Conservation (phyloP, 2,113 vertebrate genomes). For the Progne subis region DNA sequence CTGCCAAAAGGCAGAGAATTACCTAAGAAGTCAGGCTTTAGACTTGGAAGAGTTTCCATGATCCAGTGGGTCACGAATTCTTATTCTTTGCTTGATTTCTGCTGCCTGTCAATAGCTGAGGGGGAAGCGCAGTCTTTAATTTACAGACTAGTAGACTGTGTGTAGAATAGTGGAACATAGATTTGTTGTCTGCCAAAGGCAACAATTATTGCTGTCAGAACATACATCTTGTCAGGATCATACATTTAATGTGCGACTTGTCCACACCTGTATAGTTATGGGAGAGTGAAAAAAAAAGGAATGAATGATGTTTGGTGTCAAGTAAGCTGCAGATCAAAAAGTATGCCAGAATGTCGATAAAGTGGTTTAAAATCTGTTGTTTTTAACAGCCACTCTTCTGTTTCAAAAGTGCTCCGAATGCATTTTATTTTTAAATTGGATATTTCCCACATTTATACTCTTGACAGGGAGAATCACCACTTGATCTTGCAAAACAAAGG, state of each 20-base stretch:
- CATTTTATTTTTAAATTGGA: conserved; percentile 52
- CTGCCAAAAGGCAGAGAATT: conserved; percentile 13
- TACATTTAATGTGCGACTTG: neutral
- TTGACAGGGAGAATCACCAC: conserved; percentile 90
- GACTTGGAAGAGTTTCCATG: conserved; percentile 45
- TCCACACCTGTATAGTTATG: neutral
- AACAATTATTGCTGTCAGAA: neutral
- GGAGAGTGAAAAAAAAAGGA: neutral
- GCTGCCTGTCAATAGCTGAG: conserved; percentile 67
- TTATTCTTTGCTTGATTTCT: conserved; percentile 72
- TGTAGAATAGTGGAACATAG: neutral
- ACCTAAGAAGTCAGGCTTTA: conserved; percentile 12
- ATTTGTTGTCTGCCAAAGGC: neutral
- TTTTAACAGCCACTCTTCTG: conserved; percentile 34
- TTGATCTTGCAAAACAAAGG: conserved; percentile 97
- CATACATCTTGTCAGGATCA: neutral
- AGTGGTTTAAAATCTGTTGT: neutral
- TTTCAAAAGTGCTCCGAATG: neutral
- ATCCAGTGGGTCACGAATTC: conserved; percentile 74
- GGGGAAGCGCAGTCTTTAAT: conserved; percentile 17
- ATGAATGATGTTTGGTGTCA: conserved; percentile 2
- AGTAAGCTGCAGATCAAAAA: neutral
- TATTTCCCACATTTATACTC: conserved; percentile 18
- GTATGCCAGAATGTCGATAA: neutral
- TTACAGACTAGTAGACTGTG: neutral